Percentiles rank a stretch among this genome's conserved stretches.
Evolutionary conservation across 1,140 invertebrate species (phyloP).

Genomic region (Paracyclopina nana): DNA sequence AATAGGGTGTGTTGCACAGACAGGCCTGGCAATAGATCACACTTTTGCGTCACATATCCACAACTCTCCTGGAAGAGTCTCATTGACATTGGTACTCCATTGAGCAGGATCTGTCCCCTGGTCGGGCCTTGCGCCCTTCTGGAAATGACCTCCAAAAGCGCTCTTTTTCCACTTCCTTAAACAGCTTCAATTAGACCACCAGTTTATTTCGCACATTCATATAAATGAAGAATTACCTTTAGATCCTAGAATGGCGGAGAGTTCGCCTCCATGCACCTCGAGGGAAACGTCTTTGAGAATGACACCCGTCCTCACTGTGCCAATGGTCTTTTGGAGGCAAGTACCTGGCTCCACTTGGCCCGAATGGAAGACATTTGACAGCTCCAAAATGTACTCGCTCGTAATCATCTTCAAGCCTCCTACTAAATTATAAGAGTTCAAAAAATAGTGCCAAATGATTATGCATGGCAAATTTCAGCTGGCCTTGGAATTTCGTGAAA

Average conservation of each 20-base stretch:
- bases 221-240: conserved; percentile 42
- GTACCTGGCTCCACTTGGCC: conserved; percentile 62
- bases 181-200: conserved; percentile 1
- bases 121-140: conserved; percentile 36
- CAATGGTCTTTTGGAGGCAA: conserved; percentile 50
- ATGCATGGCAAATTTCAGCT: no score
- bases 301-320: conserved; percentile 51
- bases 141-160: conserved; percentile 69
- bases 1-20: conserved; percentile 63
- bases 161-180: conserved; percentile 64
- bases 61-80: conserved; percentile 61
- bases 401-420: conserved; percentile 26
- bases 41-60: conserved; percentile 60
- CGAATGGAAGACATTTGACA: conserved; percentile 69
- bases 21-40: conserved; percentile 55
- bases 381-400: conserved; percentile 61
- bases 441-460: no score
- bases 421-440: no score
- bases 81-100: conserved; percentile 53
- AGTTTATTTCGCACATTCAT: neutral
- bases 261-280: conserved; percentile 68
- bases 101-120: conserved; percentile 61
- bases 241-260: conserved; percentile 71
- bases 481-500: no score
- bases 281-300: conserved; percentile 78